phyloP scores from a whole-genome alignment of 2,797 vertebrate genomes.

The Cyprinodon diabolis region DNA sequence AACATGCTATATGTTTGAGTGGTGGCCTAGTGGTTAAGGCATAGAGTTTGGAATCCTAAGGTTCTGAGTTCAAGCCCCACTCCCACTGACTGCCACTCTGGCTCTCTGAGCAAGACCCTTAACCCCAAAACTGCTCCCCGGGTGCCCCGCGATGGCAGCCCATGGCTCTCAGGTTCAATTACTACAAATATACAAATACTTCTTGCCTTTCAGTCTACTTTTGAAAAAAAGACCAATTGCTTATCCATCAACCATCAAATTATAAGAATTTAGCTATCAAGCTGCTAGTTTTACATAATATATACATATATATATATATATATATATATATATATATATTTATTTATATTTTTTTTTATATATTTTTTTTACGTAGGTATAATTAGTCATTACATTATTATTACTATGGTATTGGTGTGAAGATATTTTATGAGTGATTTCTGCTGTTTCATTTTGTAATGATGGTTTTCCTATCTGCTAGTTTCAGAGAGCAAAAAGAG shows the following conservation, averaged over 20 bases:
- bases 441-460: conserved; percentile 24
- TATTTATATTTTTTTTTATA: background rate
- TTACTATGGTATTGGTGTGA: background rate
- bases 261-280: background rate
- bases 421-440: background rate
- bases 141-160: no score
- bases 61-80: no score
- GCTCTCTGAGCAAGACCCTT: no score
- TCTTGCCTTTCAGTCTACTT: background rate
- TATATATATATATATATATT: background rate
- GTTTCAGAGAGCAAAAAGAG: conserved; percentile 27
- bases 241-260: background rate
- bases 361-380: no score
- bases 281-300: background rate
- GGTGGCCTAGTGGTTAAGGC: no score
- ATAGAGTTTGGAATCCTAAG: no score
- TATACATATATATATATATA: background rate
- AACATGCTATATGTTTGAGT: no score
- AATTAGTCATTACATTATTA: no score
- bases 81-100: no score
- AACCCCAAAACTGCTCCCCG: no score
- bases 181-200: no score
- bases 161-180: no score
- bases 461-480: conserved; percentile 54
- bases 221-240: background rate